Evolutionary conservation across 2,113 vertebrate genomes (phyloP), one percentile per base, ranked within the genome.

Genomic region (Passer domesticus): DNA sequence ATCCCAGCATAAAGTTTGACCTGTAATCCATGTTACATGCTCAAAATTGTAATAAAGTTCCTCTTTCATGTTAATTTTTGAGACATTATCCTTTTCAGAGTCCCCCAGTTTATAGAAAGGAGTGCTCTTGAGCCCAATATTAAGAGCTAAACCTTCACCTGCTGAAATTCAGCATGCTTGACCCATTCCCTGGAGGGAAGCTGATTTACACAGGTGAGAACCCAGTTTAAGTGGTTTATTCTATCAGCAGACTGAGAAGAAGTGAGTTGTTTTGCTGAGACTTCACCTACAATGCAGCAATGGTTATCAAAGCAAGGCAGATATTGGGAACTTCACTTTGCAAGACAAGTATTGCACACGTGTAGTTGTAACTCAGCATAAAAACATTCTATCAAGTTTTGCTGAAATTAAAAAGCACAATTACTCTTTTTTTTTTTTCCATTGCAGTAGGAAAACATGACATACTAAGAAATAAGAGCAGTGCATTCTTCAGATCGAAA

Each of bases 361-460:
- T 39, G 87, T 92, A 93, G 85, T 11, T 90, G 89, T 92, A 95
- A 94, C 82, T 95, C 93, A 88, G 93, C 72, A 86, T 88, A 73
- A 83, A 89, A 87, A 77, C 1, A 35, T 69, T 79, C 83, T 80
- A 80, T 69, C 21, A 62, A 85, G 46, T 82, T 89, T 95, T 47
- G 91, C 58, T 52, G 82, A 93, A 97, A 95, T 93, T 52, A 90
- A 94, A 92, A 95, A 95, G 91, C 72, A 97, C 87, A 97, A 60
- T 88, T 88, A 94, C 30, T 81, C 46, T 24, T 75, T 67, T 83
- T 23, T 23, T 82, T 91, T 52, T 39, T 18, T 3, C 74, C 87
- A 69, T 59, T 83, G 87, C 63, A 79, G 56, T 50, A 88, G 53
- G 63, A 95, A 92, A 97, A 83, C 70, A 70, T 60, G 44, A 67